Evolutionary conservation across 2,888 invertebrate species (phyloP), one percentile per base, ranked within the genome.

Genomic region (Hypercompe scribonia): DNA sequence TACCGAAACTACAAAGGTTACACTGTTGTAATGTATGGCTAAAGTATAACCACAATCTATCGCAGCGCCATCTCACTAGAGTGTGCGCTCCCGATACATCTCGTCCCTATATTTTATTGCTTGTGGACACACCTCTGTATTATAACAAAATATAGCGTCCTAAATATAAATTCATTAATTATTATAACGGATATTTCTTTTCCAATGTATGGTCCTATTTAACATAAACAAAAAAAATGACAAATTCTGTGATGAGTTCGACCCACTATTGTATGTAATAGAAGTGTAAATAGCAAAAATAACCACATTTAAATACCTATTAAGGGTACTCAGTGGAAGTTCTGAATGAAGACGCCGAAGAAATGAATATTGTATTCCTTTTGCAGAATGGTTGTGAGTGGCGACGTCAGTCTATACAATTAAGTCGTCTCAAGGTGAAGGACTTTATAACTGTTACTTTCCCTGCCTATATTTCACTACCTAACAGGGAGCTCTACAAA

Each of bases 381-480:
- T 74, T 58, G 1, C 64, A 77, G 74, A 80, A 79, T 79, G 77
- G 75, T 78, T 77, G 72, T 78, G 72, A 75, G 72, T 76, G 68
- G 78, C 71, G 71, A 58, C 68, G 75, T 72, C 76, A 63, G 72
- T 75, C 78, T 68, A 79, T 70, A 80, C 78, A 81, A 86, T 84
- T 81, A 86, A 81, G 78, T 68, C 66, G 72, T 83, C 80, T 82
- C 87, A 89, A 89, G 88, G 87, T 85, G 75, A 88, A 86, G 84
- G 83, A 84, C 74, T 78, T 71, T 61, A 67, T 33, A 67, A 78
- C 82, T 76, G 79, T 82, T 79, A 82, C 68, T 71, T 80, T 73
- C 70, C 64, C 36, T 68, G 61, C 68, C 70, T 64, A 78, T 78
- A 78, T 80, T 76, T 76, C 61, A 74, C 72, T 71, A 71, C 76